Evolutionary conservation across 2,113 vertebrate species (phyloP).

Genomic region (Probosciger aterrimus): DNA sequence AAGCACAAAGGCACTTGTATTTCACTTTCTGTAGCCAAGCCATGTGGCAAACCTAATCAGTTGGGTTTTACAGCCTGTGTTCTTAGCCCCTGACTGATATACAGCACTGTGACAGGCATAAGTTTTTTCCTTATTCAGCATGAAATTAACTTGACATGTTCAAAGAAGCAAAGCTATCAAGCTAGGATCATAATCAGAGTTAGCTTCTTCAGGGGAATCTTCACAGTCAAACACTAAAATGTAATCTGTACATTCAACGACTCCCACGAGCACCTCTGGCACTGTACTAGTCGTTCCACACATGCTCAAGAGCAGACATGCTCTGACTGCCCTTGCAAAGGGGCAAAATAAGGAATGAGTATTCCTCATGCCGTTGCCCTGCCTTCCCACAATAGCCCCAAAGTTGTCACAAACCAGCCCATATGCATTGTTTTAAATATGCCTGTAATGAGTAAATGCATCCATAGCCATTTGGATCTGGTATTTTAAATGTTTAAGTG

Average conservation of each 20-base stretch:
- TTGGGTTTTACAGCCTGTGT: background rate
- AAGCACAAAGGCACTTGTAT: background rate
- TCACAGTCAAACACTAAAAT: background rate
- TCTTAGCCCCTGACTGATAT: conserved; percentile 2
- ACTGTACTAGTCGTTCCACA: background rate
- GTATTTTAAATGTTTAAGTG: conserved; percentile 22
- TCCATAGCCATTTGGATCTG: background rate
- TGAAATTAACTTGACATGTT: conserved; percentile 46
- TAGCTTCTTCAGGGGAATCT: conserved; percentile 23
- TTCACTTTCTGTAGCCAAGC: background rate
- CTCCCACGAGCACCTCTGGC: background rate
- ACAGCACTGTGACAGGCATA: conserved; percentile 19
- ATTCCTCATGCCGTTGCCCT: background rate
- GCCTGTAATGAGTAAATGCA: conserved; percentile 18
- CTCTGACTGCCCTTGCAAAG: background rate
- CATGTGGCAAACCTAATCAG: background rate
- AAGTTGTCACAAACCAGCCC: background rate
- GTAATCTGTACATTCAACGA: background rate
- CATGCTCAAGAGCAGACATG: background rate
- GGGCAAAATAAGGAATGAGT: background rate
- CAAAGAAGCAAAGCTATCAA: conserved; percentile 22
- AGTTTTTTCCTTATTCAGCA: conserved; percentile 49
- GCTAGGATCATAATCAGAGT: background rate
- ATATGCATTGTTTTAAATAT: background rate
- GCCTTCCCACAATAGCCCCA: background rate